phyloP scores from a whole-genome alignment of 1,140 invertebrate genomes.

The Chlorops oryzae region DNA sequence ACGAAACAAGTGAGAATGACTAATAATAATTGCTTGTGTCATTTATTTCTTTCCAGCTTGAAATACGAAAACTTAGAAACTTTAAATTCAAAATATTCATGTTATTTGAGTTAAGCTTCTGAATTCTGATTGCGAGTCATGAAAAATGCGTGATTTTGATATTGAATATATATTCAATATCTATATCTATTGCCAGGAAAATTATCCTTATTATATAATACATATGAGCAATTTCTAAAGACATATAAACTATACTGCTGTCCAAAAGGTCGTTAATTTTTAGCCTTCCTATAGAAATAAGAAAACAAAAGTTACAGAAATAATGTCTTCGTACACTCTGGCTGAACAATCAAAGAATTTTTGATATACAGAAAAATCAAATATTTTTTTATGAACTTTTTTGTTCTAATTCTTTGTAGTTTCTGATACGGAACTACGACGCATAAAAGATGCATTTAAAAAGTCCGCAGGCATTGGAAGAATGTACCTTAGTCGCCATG shows the following conservation, averaged over 20 bases:
- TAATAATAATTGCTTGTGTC: too few relatives aligned
- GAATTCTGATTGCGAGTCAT: too few relatives aligned
- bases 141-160: too few relatives aligned
- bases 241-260: neutral
- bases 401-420: slow-evolving; percentile 51
- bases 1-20: too few relatives aligned
- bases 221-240: neutral
- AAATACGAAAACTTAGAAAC: too few relatives aligned
- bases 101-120: too few relatives aligned
- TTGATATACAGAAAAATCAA: neutral
- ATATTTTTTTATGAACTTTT: slow-evolving; percentile 8
- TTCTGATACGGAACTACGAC: slow-evolving; percentile 69
- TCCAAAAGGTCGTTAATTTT: neutral
- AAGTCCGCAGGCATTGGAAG: slow-evolving; percentile 65
- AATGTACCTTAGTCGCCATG: slow-evolving; percentile 61
- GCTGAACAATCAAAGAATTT: neutral
- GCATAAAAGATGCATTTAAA: slow-evolving; percentile 79
- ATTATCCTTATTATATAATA: too few relatives aligned
- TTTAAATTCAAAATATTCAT: too few relatives aligned
- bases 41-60: too few relatives aligned
- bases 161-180: too few relatives aligned
- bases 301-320: neutral
- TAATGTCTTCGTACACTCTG: neutral
- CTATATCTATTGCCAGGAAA: too few relatives aligned
- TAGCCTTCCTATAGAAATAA: neutral